Conservation (phyloP, 2,113 vertebrate genomes). For the Laterallus jamaicensis region DNA sequence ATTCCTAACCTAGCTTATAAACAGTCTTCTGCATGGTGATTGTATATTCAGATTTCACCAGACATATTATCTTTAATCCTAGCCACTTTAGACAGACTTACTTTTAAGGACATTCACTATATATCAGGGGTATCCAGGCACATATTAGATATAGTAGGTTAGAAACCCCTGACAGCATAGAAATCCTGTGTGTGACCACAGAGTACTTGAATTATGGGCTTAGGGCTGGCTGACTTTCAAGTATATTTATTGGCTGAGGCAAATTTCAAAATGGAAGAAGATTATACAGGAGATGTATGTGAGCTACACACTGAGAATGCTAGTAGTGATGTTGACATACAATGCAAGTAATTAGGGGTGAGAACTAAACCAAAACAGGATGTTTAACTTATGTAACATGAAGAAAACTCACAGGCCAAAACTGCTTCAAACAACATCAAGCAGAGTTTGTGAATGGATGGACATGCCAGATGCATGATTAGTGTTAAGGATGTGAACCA, state of each 20-base stretch:
- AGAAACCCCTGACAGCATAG: neutral
- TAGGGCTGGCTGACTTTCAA: neutral
- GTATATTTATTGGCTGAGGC: neutral
- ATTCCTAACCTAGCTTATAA: neutral
- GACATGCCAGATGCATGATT: neutral
- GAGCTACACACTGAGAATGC: neutral
- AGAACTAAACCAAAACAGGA: conserved; percentile 37
- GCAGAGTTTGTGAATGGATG: neutral
- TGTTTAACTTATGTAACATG: conserved; percentile 17
- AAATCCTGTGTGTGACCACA: neutral
- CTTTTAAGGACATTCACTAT: neutral
- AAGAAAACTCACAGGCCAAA: conserved; percentile 1
- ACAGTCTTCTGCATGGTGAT: neutral
- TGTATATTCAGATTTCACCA: neutral
- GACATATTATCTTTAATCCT: neutral
- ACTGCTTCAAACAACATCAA: neutral
- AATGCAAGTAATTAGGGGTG: neutral
- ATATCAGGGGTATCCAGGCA: neutral
- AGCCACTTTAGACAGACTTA: neutral
- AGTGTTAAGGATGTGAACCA: neutral
- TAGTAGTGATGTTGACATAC: conserved; percentile 17
- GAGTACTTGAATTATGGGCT: neutral
- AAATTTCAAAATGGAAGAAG: neutral
- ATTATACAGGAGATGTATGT: conserved; percentile 2
- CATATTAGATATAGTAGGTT: neutral